Base-by-base conservation (phyloP, 1,140 invertebrate species). In the Tetramorium parvispinum region DNA sequence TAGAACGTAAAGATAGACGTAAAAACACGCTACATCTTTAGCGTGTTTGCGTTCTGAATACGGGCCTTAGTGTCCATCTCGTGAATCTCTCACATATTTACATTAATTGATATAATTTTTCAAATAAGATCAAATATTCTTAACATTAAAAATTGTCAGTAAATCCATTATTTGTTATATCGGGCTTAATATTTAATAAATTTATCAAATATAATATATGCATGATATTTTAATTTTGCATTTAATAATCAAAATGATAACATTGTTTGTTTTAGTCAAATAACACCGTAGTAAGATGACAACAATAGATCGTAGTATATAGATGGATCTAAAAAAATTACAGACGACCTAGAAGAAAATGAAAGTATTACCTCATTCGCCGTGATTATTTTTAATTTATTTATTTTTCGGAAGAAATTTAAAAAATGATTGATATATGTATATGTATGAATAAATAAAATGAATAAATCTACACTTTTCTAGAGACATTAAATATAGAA, bases 191-290 rank as follows among this genome's bases (percentile, higher is more conserved):
- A 57, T 21, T 57, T 57, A 57, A 57, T 57, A 53, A 53, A 7
- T 24, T 57, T 57, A n/a, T 65, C 40, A 32, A n/a, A 16, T 13
- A 13, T 49, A 46, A 46, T 63, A 7, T 8, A 21, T 4, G 10
- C 63, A 32, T 7, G 7, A 37, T 21, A 73, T 21, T 10, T 49
- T 49, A 53, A 68, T 43, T 43, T 21, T 73, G 16, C 7, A 73
- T 37, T 13, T 40, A 65, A 63, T 32, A 37, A 55, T 37, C 3
- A 53, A 40, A 55, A 32, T 11, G 11, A n/a, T 73, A 55, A 55
- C n/a, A 75, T 75, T 32, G 18, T 53, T 11, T 73, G 32, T 75
- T 75, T 55, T 46, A 75, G 71, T 13, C 1, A 37, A 27, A 21
- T 21, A 24, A 53, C 27, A 21, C 2, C n/a, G 21, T 3, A 55